Evolutionary conservation across 2,888 invertebrate genomes (phyloP), one percentile per base, ranked within the genome.

Genomic region (Aromia moschata): DNA sequence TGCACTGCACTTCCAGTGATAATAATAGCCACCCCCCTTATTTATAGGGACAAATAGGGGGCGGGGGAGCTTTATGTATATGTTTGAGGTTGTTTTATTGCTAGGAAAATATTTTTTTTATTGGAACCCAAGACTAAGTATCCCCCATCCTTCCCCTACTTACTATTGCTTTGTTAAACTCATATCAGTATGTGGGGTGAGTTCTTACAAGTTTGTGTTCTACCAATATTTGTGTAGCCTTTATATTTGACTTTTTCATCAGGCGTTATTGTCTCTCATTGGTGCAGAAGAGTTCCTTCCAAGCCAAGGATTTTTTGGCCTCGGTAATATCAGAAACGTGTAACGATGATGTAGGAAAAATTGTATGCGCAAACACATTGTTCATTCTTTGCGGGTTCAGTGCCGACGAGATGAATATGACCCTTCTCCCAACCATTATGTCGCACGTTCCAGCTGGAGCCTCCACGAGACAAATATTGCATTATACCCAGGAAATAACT

Each of bases 391-490:
- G 70, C 52, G 76, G 76, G 3, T 74, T 73, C 46, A 74, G 69
- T 49, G 46, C 49, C 2, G 51, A 55, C 4, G 71, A 75, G 47
- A 65, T 75, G 64, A 74, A 76, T 56, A 64, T 67, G 1, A 70
- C 71, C 3, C 38, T 75, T 5, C 16, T 76, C 4, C 74, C 76
- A 0, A 65, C 64, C 15, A 46, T 75, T 11, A 62, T 71, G 56
- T 73, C 68, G n/a, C 70, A 74, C 30, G 65, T 68, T 1, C 76
- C 76, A 1, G 73, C 72, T 20, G 74, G 73, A 12, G 20, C 65
- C 10, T 84, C 91, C 0, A 84, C 86, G 1, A 84, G 85, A 69
- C 90, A 91, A 75, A 77, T 92, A 7, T 80, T 86, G 4, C 92
- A 93, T 77, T 93, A 85, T 73, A n/a, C 5, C n/a, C 38, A 37